Conservation (phyloP, 2,888 invertebrate genomes). For the Drosophila tripunctata region DNA sequence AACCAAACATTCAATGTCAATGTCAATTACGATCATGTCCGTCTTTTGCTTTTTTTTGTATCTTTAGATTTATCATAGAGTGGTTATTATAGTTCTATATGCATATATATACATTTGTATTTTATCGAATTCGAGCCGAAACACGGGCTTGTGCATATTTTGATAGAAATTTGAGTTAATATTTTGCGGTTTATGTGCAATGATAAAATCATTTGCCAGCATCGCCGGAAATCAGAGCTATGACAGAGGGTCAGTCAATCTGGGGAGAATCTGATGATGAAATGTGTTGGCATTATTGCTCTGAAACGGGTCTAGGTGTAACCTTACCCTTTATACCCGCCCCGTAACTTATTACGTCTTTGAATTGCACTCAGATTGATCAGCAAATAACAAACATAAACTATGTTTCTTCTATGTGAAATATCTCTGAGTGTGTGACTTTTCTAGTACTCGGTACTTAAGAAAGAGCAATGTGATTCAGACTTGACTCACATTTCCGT, state of each 20-base stretch:
- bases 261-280: slow-evolving; percentile 64
- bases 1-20: slow-evolving; percentile 76
- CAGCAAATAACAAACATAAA: not conserved
- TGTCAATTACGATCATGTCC: slow-evolving; percentile 58
- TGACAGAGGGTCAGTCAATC: slow-evolving; percentile 43
- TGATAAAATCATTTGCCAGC: slow-evolving; percentile 39
- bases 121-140: not conserved
- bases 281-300: slow-evolving; percentile 47
- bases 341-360: slow-evolving; percentile 5
- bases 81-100: slow-evolving; percentile 25
- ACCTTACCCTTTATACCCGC: slow-evolving; percentile 11
- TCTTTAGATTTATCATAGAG: slow-evolving; percentile 16
- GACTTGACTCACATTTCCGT: not conserved
- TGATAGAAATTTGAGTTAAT: slow-evolving; percentile 43
- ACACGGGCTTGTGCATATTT: not conserved
- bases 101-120: not conserved
- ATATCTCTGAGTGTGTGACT: not conserved
- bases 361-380: not conserved
- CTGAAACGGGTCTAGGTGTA: slow-evolving; percentile 24
- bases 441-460: not conserved
- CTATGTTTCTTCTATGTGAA: not conserved
- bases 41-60: slow-evolving; percentile 13
- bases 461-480: slow-evolving; percentile 2
- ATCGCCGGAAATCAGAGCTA: slow-evolving; percentile 64
- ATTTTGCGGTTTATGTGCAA: slow-evolving; percentile 54